Evolutionary conservation across 2,888 invertebrate genomes (phyloP).

Genomic region (Eupithecia dodoneata): DNA sequence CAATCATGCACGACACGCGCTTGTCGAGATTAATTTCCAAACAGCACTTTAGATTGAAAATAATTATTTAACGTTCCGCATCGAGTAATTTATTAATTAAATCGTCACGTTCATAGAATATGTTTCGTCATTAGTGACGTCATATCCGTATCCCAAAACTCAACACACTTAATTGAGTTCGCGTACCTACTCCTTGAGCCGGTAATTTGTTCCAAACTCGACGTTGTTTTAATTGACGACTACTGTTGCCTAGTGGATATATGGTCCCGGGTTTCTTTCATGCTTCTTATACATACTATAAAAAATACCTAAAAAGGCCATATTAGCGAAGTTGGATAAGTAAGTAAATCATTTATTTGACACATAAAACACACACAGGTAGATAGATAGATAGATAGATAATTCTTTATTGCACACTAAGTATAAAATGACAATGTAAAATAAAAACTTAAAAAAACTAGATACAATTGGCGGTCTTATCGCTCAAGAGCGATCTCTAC

Average conservation of each 20-base stretch:
- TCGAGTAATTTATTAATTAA: conserved; percentile 1
- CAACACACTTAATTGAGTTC: conserved; percentile 3
- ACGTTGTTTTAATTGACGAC: not conserved
- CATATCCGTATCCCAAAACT: conserved; percentile 2
- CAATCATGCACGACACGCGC: not conserved
- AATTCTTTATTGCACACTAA: no score
- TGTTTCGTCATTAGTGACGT: conserved; percentile 10
- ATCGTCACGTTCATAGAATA: not conserved
- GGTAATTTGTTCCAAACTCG: not conserved
- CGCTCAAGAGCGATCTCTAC: no score
- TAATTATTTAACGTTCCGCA: not conserved
- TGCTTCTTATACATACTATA: not conserved
- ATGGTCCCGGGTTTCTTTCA: not conserved
- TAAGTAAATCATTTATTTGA: no score
- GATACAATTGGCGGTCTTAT: no score
- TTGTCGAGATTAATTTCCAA: not conserved
- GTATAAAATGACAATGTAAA: no score
- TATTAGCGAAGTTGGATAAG: no score
- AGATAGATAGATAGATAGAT: no score
- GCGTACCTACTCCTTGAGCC: not conserved
- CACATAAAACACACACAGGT: no score
- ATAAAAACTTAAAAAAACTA: no score
- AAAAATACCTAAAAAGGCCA: not conserved
- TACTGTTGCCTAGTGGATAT: not conserved
- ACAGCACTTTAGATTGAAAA: not conserved